phyloP scores from a whole-genome alignment of 2,113 vertebrate species.

The Rhinolophus ferrumequinum region DNA sequence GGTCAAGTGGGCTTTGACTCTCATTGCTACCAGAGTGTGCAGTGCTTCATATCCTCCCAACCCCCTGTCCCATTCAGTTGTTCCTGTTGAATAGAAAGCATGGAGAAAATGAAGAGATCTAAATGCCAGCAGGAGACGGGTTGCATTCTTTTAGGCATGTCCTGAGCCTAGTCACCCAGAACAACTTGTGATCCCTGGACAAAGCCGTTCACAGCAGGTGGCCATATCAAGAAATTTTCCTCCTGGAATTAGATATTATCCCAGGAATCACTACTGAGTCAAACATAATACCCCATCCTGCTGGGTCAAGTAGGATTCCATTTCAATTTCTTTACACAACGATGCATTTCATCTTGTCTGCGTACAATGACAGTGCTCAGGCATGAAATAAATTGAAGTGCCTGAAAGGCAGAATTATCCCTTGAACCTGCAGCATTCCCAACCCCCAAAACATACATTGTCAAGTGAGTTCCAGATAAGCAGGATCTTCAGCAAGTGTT shows the following conservation, averaged over 20 bases:
- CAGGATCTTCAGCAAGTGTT: slow-evolving; percentile 89
- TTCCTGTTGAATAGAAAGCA: slow-evolving; percentile 89
- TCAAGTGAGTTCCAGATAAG: slow-evolving; percentile 90
- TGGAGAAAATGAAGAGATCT: slow-evolving; percentile 97
- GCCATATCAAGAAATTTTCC: slow-evolving; percentile 95
- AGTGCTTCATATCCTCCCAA: slow-evolving; percentile 77
- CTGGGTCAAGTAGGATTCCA: slow-evolving; percentile 97
- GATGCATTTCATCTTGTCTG: slow-evolving; percentile 96
- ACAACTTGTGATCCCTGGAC: slow-evolving; percentile 97
- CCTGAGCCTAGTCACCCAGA: slow-evolving; percentile 96
- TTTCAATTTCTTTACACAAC: slow-evolving; percentile 99
- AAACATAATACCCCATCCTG: slow-evolving; percentile 96
- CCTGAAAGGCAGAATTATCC: slow-evolving; percentile 97
- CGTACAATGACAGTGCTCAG: slow-evolving; percentile 92
- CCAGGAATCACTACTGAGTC: slow-evolving; percentile 95
- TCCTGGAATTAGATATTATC: slow-evolving; percentile 98
- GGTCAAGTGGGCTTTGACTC: slow-evolving; percentile 85
- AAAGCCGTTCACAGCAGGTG: slow-evolving; percentile 95
- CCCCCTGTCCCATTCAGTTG: slow-evolving; percentile 80
- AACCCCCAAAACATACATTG: slow-evolving; percentile 90
- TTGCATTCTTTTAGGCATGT: slow-evolving; percentile 93
- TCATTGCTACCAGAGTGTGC: slow-evolving; percentile 66
- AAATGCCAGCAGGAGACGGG: slow-evolving; percentile 94
- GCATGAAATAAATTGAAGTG: slow-evolving; percentile 96
- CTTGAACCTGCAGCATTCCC: slow-evolving; percentile 93